Evolutionary conservation across 2,797 vertebrate species (phyloP).

Genomic region (Pseudomugil tenellus): DNA sequence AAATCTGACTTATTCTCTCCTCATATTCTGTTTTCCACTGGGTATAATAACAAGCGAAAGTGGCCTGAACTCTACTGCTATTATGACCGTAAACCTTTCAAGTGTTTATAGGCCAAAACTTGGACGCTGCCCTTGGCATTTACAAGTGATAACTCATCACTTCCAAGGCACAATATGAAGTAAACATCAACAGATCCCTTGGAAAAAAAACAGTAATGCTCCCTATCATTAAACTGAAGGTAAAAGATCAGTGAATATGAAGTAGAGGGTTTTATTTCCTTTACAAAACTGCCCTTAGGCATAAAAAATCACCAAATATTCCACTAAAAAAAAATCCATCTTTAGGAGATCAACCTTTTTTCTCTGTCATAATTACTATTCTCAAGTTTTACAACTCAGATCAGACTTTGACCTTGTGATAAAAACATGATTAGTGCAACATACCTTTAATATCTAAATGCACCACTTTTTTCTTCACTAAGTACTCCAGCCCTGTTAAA

Average conservation of each 20-base stretch:
- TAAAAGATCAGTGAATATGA: background rate
- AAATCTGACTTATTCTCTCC: slow-evolving; percentile 31
- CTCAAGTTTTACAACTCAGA: slow-evolving; percentile 7
- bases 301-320: background rate
- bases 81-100: background rate
- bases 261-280: background rate
- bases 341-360: background rate
- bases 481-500: slow-evolving; percentile 87
- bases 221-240: background rate
- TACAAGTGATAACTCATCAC: background rate
- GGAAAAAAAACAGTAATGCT: background rate
- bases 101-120: slow-evolving; percentile 1
- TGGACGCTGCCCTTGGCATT: background rate
- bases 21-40: slow-evolving; percentile 40
- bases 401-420: background rate
- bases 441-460: slow-evolving; percentile 97
- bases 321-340: background rate
- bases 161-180: background rate
- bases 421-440: background rate
- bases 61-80: slow-evolving; percentile 32
- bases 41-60: slow-evolving; percentile 39
- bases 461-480: slow-evolving; percentile 86
- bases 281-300: background rate
- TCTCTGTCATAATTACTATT: background rate
- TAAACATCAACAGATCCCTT: background rate